Evolutionary conservation across 2,113 vertebrate species (phyloP), one percentile per base, ranked within the genome.

Genomic region (Sebastes fasciatus): DNA sequence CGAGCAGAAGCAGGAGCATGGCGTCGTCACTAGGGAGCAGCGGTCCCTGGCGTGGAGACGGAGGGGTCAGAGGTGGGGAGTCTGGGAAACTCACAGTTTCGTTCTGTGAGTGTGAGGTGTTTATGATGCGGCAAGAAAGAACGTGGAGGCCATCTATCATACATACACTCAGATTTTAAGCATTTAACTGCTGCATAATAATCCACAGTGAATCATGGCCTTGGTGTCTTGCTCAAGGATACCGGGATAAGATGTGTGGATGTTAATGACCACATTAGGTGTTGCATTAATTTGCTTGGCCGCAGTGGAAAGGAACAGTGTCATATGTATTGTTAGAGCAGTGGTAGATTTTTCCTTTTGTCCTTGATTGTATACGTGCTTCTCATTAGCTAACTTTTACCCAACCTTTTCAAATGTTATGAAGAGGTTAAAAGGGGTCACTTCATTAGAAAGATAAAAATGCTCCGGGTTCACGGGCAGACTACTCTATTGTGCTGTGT

Each of bases 401-500:
- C 26, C 60, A 75, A 45, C 75, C 64, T 79, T 74, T 83, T 74
- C 42, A 73, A 82, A 77, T 80, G 82, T 86, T 88, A 55, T 55
- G 76, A 75, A 65, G 69, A 81, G 88, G 86, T 90, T 89, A 90
- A 92, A 84, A 69, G 79, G 78, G 88, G 77, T 81, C 84, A 80
- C 54, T 91, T 88, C 77, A 88, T 90, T 82, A 80, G 40, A 78
- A 62, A 86, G 90, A 91, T 90, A 88, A 86, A 77, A 88, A 71
- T 45, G 54, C 57, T 58, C 62, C 0, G 0, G 49, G 79, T 89
- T 91, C 70, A 80, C 1, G 7, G 72, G 65, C 43, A 80, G 23
- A 67, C 10, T 62, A 1, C 11, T 85, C 14, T 72, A 43, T 85
- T 85, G 86, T 80, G 55, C 78, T 73, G 69, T 77, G 76, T 83